Conservation (phyloP, 2,113 vertebrate genomes). For the Platycercus adscitus region DNA sequence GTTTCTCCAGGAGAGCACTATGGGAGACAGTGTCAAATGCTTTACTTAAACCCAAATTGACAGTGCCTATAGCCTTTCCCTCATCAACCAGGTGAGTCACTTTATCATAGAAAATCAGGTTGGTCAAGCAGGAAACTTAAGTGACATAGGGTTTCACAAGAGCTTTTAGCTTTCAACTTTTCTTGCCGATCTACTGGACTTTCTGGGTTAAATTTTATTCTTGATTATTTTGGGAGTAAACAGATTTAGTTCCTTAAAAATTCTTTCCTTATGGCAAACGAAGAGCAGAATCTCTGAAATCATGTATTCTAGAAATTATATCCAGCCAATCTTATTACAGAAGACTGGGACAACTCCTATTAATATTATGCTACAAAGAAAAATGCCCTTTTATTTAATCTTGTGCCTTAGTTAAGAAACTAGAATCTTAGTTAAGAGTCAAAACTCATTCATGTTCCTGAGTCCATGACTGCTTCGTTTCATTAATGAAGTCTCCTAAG, state of each 20-base stretch:
- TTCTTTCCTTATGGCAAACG: not conserved
- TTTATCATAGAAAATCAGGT: not conserved
- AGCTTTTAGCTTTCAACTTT: not conserved
- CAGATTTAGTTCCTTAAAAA: not conserved
- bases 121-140: not conserved
- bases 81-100: not conserved
- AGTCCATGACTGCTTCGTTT: not conserved
- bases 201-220: not conserved
- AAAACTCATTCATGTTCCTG: not conserved
- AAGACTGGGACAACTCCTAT: not conserved
- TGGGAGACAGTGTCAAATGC: not conserved
- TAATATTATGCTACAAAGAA: not conserved
- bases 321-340: not conserved
- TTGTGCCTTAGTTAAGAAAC: not conserved
- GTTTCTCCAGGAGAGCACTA: not conserved
- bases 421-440: slow-evolving; percentile 4
- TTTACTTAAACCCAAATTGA: not conserved
- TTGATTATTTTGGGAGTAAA: not conserved
- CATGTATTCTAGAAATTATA: not conserved
- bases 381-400: not conserved
- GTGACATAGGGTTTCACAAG: slow-evolving; percentile 5
- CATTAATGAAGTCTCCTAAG: slow-evolving; percentile 7
- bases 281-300: not conserved
- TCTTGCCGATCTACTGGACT: not conserved
- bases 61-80: not conserved